Percentiles rank a stretch among this genome's conserved stretches.
Conservation (phyloP, 2,113 vertebrate species). For the Xerus inauris region DNA sequence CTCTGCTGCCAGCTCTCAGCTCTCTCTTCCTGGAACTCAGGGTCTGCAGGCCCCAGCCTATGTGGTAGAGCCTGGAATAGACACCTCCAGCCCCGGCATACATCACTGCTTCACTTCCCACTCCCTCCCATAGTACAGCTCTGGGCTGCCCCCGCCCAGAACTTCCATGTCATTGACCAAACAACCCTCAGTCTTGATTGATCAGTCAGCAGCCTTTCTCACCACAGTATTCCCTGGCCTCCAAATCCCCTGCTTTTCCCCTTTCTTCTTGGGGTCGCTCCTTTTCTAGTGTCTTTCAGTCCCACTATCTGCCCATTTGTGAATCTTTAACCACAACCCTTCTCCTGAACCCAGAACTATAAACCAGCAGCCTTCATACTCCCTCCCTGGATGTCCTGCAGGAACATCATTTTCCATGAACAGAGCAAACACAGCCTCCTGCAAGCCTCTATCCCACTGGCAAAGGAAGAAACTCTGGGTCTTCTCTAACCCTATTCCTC, state of each 20-base stretch:
- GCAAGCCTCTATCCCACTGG: not conserved
- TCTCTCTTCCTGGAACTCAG: not conserved
- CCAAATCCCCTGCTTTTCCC: not conserved
- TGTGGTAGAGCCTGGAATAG: not conserved
- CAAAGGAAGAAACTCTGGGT: not conserved
- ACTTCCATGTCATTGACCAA: not conserved
- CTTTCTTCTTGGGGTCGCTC: not conserved
- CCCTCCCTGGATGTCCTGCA: not conserved
- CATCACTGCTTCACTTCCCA: not conserved
- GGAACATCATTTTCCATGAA: not conserved
- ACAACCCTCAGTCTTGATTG: not conserved
- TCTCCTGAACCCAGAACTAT: constrained; percentile 21
- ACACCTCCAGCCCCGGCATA: not conserved
- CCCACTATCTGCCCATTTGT: not conserved
- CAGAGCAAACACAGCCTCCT: not conserved
- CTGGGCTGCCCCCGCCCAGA: not conserved
- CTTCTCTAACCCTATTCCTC: not conserved
- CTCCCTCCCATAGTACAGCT: not conserved
- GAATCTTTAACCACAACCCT: not conserved
- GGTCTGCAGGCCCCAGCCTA: not conserved
- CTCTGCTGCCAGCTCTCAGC: not conserved
- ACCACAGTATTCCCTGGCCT: not conserved
- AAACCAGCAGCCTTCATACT: not conserved
- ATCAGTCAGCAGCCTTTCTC: not conserved
- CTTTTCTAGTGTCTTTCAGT: not conserved